A percentile compares a stretch with the other conserved stretches of the same genome.
These are phyloP conservation scores for Heloderma charlesbogerti DNA, from an alignment of 2,113 vertebrate genomes.

Conservation along the genomic window DNA sequence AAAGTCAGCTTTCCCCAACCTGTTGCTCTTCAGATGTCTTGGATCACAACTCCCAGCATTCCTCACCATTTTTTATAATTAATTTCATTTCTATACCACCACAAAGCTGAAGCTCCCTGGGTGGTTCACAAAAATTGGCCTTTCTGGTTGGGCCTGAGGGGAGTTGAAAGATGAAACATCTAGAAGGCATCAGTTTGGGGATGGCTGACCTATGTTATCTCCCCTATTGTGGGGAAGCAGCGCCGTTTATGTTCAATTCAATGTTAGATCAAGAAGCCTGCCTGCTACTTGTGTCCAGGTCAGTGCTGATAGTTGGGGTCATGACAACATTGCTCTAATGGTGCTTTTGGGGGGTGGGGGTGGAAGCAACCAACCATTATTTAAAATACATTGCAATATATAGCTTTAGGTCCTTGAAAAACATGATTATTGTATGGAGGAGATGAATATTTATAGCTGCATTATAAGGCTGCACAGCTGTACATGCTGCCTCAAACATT, in stretches of 20 bases:
- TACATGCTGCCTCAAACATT: slow-evolving; percentile 31
- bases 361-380: slow-evolving; percentile 9
- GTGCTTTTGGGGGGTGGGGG: neutral
- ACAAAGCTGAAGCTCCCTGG: too few species aligned
- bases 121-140: too few species aligned
- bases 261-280: neutral
- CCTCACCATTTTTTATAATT: too few species aligned
- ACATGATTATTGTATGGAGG: slow-evolving; percentile 63
- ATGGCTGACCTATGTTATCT: too few species aligned
- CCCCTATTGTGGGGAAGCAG: too few species aligned
- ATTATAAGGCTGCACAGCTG: slow-evolving; percentile 20
- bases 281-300: too few species aligned
- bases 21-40: neutral
- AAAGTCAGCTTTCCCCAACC: neutral
- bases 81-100: too few species aligned
- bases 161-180: too few species aligned
- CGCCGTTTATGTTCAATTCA: neutral
- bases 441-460: slow-evolving; percentile 61
- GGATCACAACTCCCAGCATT: neutral
- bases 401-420: neutral
- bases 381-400: slow-evolving; percentile 57
- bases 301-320: neutral
- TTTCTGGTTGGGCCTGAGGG: too few species aligned
- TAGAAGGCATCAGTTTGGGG: too few species aligned
- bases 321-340: neutral